Base-by-base conservation (phyloP, 35 echinoderm and acorn worm genomes). In the Patiria miniata region DNA sequence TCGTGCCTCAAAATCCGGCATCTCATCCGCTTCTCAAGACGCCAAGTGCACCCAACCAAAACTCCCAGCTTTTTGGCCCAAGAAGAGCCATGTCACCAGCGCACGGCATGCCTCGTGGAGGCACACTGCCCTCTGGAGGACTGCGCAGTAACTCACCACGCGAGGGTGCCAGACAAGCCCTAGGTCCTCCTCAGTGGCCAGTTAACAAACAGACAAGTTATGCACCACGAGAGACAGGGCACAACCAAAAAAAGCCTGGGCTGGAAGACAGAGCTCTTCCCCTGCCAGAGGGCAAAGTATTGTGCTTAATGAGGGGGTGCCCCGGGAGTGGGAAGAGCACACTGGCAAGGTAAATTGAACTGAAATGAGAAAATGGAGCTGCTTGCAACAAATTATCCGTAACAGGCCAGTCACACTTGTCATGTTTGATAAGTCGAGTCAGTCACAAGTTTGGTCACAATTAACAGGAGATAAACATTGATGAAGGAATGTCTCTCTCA, bases 251-350 rank as follows among this genome's bases (percentile, higher is more conserved):
- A 47, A 73, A 73, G 65, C 14, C 26, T 32, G 39, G n/a, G 8
- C 9, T 23, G 12, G 54, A 60, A 37, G 82, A 60, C 15, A 15
- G 59, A 36, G 89, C 85, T 7, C 51, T 77, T 83, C 83, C 77
- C 26, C 51, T 98, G 78, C 96, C 96, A 18, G 37, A 47, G 32
- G 96, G 93, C 4, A 92, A 94, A 39, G 96, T 98, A 37, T 60
- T 98, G 42, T 98, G 96, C 76, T 78, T 98, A 16, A 89, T 98
- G 92, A 87, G 96, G 78, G 96, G 96, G 15, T 79, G 76, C 19
- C 96, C 96, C 18, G 96, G 96, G 36, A 94, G 91, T 83, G 96
- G 96, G 23, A 98, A 98, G 83, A 80, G 81, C 17, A 92, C 90
- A 7, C 61, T 98, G n/a, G 96, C 96, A 76, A 94, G 89, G 96